These are phyloP conservation scores for Ormyrus labotus DNA, from an alignment of 2,888 invertebrate species.

Conservation along the genomic window DNA sequence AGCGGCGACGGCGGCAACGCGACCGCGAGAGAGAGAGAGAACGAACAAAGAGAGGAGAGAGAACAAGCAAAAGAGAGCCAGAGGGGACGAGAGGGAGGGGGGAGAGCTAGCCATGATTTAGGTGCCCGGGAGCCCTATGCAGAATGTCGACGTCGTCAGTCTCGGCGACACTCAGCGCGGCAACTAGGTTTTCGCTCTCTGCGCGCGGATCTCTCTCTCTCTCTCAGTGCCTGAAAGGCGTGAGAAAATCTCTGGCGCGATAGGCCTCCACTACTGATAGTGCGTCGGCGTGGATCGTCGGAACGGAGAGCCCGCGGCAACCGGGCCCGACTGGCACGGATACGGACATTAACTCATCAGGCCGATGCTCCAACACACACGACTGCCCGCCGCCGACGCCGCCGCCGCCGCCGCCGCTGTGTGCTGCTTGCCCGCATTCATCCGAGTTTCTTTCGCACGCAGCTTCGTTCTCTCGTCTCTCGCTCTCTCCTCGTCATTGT, in stretches of 20 bases:
- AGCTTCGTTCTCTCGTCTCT: slow-evolving; percentile 31
- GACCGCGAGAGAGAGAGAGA: slow-evolving; percentile 19
- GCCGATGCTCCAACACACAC: slow-evolving; percentile 60
- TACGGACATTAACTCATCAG: slow-evolving; percentile 74
- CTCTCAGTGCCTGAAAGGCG: slow-evolving; percentile 60
- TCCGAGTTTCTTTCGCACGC: slow-evolving; percentile 45
- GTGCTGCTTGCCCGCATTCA: not conserved
- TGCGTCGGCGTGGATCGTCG: slow-evolving; percentile 41
- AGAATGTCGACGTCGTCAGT: slow-evolving; percentile 22
- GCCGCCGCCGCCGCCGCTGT: no score
- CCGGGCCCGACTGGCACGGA: slow-evolving; percentile 73
- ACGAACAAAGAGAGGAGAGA: not conserved
- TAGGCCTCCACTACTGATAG: no score
- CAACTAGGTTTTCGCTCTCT: not conserved
- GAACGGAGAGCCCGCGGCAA: slow-evolving; percentile 58
- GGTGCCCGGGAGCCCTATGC: slow-evolving; percentile 31
- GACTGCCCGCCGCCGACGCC: not conserved
- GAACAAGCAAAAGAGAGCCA: not conserved
- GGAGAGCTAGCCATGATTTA: slow-evolving; percentile 31
- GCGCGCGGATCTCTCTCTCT: not conserved
- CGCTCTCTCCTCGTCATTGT: slow-evolving; percentile 21
- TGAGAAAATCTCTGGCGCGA: slow-evolving; percentile 69
- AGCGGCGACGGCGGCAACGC: not conserved
- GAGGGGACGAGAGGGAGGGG: slow-evolving; percentile 4
- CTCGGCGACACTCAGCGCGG: not conserved